Percentiles rank a stretch among this genome's conserved stretches.
phyloP scores from a whole-genome alignment of 2,888 invertebrate species.

The Eupithecia subumbrata region DNA sequence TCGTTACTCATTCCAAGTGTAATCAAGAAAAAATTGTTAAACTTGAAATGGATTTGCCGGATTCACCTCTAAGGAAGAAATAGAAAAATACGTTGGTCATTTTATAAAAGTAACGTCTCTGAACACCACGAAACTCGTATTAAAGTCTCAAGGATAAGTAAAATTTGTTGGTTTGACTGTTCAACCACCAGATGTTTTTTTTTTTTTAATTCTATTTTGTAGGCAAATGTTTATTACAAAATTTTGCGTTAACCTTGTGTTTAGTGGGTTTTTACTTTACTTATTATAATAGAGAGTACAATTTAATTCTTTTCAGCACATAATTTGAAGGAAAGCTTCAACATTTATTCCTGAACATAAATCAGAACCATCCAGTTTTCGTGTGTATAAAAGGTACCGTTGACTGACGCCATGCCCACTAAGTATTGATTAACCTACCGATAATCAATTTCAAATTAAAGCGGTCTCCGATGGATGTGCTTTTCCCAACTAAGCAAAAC shows the following conservation, averaged over 20 bases:
- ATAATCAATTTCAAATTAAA: neutral
- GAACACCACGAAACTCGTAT: conserved; percentile 67
- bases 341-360: too few relatives aligned
- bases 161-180: conserved; percentile 63
- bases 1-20: conserved; percentile 30
- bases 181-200: conserved; percentile 19
- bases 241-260: neutral
- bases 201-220: neutral
- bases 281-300: too few relatives aligned
- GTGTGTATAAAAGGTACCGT: neutral
- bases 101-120: conserved; percentile 66
- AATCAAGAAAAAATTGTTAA: conserved; percentile 36
- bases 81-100: conserved; percentile 61
- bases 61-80: conserved; percentile 32
- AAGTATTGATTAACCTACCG: neutral
- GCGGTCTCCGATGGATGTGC: neutral
- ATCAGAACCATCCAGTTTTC: too few relatives aligned
- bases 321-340: too few relatives aligned
- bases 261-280: too few relatives aligned
- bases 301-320: too few relatives aligned
- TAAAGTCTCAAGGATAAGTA: conserved; percentile 65
- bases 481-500: neutral
- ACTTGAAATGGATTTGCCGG: conserved; percentile 30
- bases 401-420: neutral
- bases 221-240: neutral